Evolutionary conservation across 2,888 invertebrate species (phyloP).

Genomic region (Leptinotarsa tumamoca): DNA sequence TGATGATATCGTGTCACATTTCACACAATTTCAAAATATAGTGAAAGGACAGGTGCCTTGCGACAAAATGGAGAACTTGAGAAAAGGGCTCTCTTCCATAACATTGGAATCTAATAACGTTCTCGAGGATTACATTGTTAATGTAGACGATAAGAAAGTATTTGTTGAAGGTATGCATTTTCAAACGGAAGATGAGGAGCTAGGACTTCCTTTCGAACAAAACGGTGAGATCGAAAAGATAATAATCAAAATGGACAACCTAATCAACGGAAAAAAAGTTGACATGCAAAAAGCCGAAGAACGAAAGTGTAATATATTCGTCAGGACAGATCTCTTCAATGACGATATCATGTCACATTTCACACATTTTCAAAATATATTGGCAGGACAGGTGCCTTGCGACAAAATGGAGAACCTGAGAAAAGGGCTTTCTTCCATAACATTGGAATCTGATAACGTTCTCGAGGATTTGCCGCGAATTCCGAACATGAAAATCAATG

Average conservation of each 20-base stretch:
- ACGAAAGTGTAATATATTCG: constrained; percentile 95
- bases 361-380: no score
- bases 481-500: no score
- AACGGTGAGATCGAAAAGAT: constrained; percentile 92
- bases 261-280: constrained; percentile 94
- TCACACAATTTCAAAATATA: no score
- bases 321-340: constrained; percentile 92
- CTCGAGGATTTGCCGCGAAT: no score
- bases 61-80: constrained; percentile 94
- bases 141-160: constrained; percentile 81
- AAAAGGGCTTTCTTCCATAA: no score
- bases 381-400: no score
- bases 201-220: constrained; percentile 92
- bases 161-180: constrained; percentile 98
- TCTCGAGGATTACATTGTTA: constrained; percentile 77
- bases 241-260: constrained; percentile 96
- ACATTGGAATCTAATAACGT: constrained; percentile 86
- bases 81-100: no score
- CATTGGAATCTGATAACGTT: no score
- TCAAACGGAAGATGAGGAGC: constrained; percentile 98
- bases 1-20: constrained; percentile 72
- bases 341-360: constrained; percentile 68
- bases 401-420: no score
- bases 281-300: constrained; percentile 97
- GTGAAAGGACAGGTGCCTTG: no score